phyloP scores from a whole-genome alignment of 2,888 invertebrate species.

The Stenichneumon culpator region DNA sequence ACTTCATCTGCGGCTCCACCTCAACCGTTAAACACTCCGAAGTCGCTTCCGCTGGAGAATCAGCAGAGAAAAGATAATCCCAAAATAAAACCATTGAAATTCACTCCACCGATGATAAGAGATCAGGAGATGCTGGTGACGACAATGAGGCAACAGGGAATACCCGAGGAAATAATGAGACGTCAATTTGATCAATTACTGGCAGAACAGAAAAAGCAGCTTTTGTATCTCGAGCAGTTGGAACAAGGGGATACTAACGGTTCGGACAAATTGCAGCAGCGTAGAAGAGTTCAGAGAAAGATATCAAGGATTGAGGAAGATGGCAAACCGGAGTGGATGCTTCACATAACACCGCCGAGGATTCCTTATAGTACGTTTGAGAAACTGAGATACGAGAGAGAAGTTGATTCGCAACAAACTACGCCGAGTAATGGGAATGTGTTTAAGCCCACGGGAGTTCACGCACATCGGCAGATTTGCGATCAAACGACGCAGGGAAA shows the following conservation, averaged over 20 bases:
- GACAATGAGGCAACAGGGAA: slow-evolving; percentile 79
- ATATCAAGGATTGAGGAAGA: slow-evolving; percentile 67
- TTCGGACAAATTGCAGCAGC: slow-evolving; percentile 20
- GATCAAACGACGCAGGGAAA: slow-evolving; percentile 10
- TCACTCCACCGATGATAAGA: slow-evolving; percentile 78
- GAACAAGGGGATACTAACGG: slow-evolving; percentile 30
- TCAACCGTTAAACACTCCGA: slow-evolving; percentile 6
- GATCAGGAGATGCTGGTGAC: slow-evolving; percentile 79
- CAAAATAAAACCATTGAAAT: slow-evolving; percentile 68
- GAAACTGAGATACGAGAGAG: slow-evolving; percentile 54
- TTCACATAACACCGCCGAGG: slow-evolving; percentile 77
- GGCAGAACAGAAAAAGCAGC: slow-evolving; percentile 78
- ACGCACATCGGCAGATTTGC: neutral
- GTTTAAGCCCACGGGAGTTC: neutral
- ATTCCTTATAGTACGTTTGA: slow-evolving; percentile 72
- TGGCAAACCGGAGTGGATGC: slow-evolving; percentile 82
- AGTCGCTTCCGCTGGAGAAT: neutral
- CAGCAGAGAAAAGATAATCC: slow-evolving; percentile 5
- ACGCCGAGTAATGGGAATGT: neutral
- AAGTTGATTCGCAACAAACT: slow-evolving; percentile 5
- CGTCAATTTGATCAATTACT: slow-evolving; percentile 80
- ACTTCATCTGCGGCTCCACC: slow-evolving; percentile 39
- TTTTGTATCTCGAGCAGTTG: slow-evolving; percentile 71
- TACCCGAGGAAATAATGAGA: slow-evolving; percentile 77
- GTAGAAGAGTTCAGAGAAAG: slow-evolving; percentile 43